A percentile compares a stretch with the other conserved stretches of the same genome.
Evolutionary conservation across 1,140 invertebrate genomes (phyloP).

Genomic region (Drosophila melanogaster): Release_6_plus_ISO1_MT NT_033779.5:17638001-17638500

Average conservation of each 20-base stretch:
- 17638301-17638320: background rate
- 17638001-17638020: constrained; percentile 59
- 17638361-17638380: constrained; percentile 67
- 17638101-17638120: constrained; percentile 70
- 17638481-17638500: constrained; percentile 6
- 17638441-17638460: constrained; percentile 32
- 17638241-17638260: constrained; percentile 66
- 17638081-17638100: constrained; percentile 79
- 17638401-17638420: constrained; percentile 57
- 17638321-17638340: constrained; percentile 61
- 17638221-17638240: constrained; percentile 65
- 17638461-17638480: background rate
- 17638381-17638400: constrained; percentile 24
- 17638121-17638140: constrained; percentile 42
- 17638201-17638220: constrained; percentile 33
- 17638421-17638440: constrained; percentile 40
- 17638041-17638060: constrained; percentile 47
- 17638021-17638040: constrained; percentile 48
- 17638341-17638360: constrained; percentile 82
- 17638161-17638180: constrained; percentile 80
- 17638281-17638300: constrained; percentile 46
- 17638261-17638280: constrained; percentile 69
- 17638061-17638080: constrained; percentile 82
- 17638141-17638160: constrained; percentile 63
- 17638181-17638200: constrained; percentile 26